These are phyloP conservation scores for Eurois occulta DNA, from an alignment of 2,888 invertebrate genomes.

Conservation along the genomic window DNA sequence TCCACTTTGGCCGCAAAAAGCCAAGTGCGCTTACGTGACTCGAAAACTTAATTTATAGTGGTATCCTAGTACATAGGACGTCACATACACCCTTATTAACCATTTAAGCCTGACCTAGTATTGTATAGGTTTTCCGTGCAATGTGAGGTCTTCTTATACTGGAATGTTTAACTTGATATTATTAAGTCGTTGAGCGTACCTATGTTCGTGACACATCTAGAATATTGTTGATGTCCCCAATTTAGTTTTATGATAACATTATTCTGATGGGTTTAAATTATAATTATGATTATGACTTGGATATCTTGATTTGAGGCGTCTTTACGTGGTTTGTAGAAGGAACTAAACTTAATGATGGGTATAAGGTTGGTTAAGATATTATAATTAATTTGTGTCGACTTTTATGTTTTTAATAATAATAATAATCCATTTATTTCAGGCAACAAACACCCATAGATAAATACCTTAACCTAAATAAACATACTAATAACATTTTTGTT, in stretches of 20 bases:
- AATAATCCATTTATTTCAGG: no score
- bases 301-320: slow-evolving; percentile 32
- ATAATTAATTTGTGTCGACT: background rate
- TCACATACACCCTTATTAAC: background rate
- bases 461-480: no score
- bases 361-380: slow-evolving; percentile 5
- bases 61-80: slow-evolving; percentile 13
- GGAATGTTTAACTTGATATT: background rate
- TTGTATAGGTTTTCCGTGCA: no score
- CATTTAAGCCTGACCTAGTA: background rate
- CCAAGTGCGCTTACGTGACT: slow-evolving; percentile 50
- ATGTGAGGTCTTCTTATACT: background rate
- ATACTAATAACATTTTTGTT: no score
- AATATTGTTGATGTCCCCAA: slow-evolving; percentile 32
- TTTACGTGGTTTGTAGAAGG: slow-evolving; percentile 13
- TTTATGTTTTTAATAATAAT: background rate
- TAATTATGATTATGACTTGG: slow-evolving; percentile 24
- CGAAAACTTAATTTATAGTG: slow-evolving; percentile 46
- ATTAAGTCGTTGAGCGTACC: background rate
- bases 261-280: slow-evolving; percentile 41
- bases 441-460: no score
- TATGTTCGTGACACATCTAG: slow-evolving; percentile 35
- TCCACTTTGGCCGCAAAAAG: slow-evolving; percentile 54
- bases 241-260: slow-evolving; percentile 48
- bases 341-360: slow-evolving; percentile 19